These are phyloP conservation scores for Glaucidium brasilianum DNA, from an alignment of 2,113 vertebrate species.

Conservation along the genomic window DNA sequence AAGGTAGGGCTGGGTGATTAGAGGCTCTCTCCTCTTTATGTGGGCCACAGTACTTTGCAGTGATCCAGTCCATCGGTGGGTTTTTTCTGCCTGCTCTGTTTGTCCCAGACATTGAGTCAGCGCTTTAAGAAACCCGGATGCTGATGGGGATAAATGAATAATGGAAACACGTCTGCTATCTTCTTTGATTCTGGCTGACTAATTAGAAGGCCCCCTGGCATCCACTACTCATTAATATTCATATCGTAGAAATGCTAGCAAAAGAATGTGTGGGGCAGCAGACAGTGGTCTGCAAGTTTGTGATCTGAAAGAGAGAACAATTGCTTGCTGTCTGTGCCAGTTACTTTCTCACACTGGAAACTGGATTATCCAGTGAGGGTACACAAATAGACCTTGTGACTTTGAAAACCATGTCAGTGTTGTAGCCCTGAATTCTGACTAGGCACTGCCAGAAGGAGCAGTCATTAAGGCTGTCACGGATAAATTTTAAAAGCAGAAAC, in stretches of 20 bases:
- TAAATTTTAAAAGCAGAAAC: background rate
- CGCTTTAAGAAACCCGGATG: background rate
- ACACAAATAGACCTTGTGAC: conserved; percentile 9
- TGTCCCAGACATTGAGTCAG: background rate
- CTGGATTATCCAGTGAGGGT: background rate
- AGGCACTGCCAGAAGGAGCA: background rate
- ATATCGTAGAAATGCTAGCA: background rate
- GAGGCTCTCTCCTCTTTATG: background rate
- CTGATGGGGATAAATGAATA: conserved; percentile 20
- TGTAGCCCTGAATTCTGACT: background rate
- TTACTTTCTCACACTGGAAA: conserved; percentile 33
- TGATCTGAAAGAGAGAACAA: conserved; percentile 25
- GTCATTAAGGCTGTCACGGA: background rate
- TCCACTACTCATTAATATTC: conserved; percentile 54
- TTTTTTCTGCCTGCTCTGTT: background rate
- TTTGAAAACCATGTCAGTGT: background rate
- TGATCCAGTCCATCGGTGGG: background rate
- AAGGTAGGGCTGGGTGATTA: conserved; percentile 75
- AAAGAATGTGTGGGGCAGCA: conserved; percentile 49
- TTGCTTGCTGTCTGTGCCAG: conserved; percentile 10
- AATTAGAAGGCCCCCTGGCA: conserved; percentile 17
- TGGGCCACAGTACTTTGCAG: background rate
- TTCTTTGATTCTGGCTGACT: conserved; percentile 41
- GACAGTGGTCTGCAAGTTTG: conserved; percentile 43
- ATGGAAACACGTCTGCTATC: background rate